Conservation (phyloP, 2,888 invertebrate species). For the Orthosia cruda region DNA sequence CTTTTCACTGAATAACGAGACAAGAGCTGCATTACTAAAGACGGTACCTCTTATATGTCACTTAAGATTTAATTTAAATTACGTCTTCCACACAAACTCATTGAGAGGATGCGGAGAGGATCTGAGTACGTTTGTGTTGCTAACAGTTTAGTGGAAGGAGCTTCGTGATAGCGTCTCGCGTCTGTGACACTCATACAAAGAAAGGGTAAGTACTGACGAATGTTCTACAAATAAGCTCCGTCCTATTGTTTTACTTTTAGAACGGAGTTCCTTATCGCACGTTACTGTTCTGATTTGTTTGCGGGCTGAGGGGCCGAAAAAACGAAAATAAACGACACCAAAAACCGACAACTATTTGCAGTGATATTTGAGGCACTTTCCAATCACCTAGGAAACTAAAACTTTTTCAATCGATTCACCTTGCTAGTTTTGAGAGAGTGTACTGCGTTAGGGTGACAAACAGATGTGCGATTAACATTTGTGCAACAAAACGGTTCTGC, state of each 20-base stretch:
- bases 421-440: no score
- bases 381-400: no score
- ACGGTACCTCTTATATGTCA: constrained; percentile 37
- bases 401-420: no score
- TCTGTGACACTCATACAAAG: constrained; percentile 1
- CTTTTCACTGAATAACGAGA: constrained; percentile 21
- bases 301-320: no score
- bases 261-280: no score
- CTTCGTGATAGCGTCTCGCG: not conserved
- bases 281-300: no score
- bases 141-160: not conserved
- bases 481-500: no score
- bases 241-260: not conserved
- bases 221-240: not conserved
- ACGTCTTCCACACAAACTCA: constrained; percentile 60
- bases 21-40: constrained; percentile 34
- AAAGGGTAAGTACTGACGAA: not conserved
- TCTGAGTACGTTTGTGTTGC: constrained; percentile 23
- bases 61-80: constrained; percentile 70
- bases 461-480: no score
- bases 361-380: no score
- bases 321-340: no score
- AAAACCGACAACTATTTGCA: no score
- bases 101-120: constrained; percentile 35
- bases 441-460: no score